Conservation (phyloP, 2,888 invertebrate genomes). For the Aleiodes testaceus region DNA sequence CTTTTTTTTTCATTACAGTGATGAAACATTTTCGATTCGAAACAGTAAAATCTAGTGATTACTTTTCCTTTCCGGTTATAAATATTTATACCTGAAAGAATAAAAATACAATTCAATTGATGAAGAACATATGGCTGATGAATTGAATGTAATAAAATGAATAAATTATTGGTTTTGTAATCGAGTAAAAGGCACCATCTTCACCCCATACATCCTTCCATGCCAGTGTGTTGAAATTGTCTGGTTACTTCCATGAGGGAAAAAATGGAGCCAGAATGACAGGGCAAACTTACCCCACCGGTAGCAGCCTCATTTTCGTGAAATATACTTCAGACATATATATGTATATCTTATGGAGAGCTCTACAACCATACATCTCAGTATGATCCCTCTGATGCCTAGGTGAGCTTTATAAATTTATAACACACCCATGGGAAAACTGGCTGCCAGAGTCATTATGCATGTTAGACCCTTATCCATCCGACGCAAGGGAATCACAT, state of each 20-base stretch:
- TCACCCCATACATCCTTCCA: slow-evolving; percentile 12
- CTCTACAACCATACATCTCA: slow-evolving; percentile 18
- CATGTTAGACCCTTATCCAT: slow-evolving; percentile 20
- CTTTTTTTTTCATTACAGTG: no score
- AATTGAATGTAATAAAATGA: slow-evolving; percentile 15
- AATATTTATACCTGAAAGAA: no score
- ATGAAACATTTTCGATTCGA: no score
- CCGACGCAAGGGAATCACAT: neutral
- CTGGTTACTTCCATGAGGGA: slow-evolving; percentile 1
- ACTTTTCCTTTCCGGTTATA: no score
- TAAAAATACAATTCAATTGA: slow-evolving; percentile 18
- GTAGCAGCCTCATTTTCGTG: slow-evolving; percentile 16
- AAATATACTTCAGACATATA: slow-evolving; percentile 10
- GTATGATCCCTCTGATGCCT: slow-evolving; percentile 12
- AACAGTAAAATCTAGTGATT: no score
- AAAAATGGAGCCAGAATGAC: slow-evolving; percentile 38
- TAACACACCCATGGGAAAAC: slow-evolving; percentile 51
- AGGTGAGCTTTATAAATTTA: slow-evolving; percentile 57
- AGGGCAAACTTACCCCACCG: slow-evolving; percentile 28
- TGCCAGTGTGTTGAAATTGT: neutral
- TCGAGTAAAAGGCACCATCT: slow-evolving; percentile 12
- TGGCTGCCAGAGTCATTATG: slow-evolving; percentile 33
- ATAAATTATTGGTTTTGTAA: slow-evolving; percentile 18
- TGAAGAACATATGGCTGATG: slow-evolving; percentile 18
- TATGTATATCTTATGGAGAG: slow-evolving; percentile 5